phyloP scores from a whole-genome alignment of 2,797 vertebrate species.

The Coccyzus lansbergi region DNA sequence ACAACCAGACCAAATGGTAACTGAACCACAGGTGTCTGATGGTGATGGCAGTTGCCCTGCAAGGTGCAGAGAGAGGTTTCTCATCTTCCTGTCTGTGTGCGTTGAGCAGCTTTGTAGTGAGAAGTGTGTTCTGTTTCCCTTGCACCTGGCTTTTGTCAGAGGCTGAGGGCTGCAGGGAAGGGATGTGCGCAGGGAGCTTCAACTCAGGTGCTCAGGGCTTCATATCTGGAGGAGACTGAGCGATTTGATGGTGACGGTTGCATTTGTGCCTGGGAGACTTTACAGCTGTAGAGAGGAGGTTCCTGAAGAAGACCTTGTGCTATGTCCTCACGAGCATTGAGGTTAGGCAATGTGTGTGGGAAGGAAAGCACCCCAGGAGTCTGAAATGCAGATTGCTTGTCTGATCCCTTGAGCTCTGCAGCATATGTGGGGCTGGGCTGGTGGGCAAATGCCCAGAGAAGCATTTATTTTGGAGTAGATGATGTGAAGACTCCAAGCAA shows the following conservation, averaged over 20 bases:
- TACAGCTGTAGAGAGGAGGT: neutral
- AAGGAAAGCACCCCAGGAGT: too few relatives aligned
- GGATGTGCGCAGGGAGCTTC: accelerated
- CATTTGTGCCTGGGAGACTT: neutral
- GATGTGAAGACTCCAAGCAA: neutral
- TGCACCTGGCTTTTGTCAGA: neutral
- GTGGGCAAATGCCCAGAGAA: neutral
- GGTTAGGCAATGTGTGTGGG: accelerated
- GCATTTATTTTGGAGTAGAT: neutral
- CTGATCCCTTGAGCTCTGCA: too few relatives aligned
- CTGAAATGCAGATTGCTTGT: neutral
- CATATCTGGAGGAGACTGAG: accelerated
- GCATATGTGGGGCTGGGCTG: accelerated
- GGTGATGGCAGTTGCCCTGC: too few relatives aligned
- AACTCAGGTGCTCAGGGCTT: neutral
- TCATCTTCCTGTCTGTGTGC: too few relatives aligned
- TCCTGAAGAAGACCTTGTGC: neutral
- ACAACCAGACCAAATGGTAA: neutral
- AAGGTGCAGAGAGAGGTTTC: neutral
- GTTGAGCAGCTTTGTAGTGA: neutral
- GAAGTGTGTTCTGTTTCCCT: neutral
- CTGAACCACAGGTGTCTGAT: neutral
- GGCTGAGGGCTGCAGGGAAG: neutral
- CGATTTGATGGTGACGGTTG: neutral
- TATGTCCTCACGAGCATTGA: accelerated